Evolutionary conservation across 2,797 vertebrate species (phyloP), one percentile per base, ranked within the genome.

Genomic region (Neosilurus hyrtlii): DNA sequence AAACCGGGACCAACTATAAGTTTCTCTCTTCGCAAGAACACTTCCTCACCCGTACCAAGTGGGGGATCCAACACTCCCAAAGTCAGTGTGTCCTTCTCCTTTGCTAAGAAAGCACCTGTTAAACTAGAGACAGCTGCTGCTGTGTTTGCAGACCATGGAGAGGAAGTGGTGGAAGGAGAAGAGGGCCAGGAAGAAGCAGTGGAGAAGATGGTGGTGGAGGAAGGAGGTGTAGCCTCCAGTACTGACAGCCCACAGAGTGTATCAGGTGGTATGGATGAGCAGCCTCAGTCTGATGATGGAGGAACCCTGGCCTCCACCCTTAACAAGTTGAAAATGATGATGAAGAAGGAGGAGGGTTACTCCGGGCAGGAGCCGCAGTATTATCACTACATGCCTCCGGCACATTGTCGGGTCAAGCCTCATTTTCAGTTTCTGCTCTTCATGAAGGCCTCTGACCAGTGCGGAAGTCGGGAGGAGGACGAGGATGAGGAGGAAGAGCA

Each of bases 341-440:
- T 98, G 96, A 97, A 95, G 84, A 94, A 94, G 88, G 97, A 99
- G 82, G 98, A 99, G 82, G 97, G 96, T 82, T 92, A 94, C 26
- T 86, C 90, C 0, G 94, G 95, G 0, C 92, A 94, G 73, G 98
- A 99, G 86, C 97, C 97, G 0, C 93, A 99, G 79, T 99, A 99
- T 92, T 99, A 99, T 88, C 97, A 99, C 92, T 99, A 99, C 59
- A 91, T 97, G 82, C 98, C 98, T 37, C 98, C 98, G 4, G 96
- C 96, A 74, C 98, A 99, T 87, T 99, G 98, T 89, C 95, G 97
- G 83, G 98, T 99, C 1, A 99, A 99, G 79, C 98, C 98, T 9
- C 96, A 97, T 86, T 99, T 99, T 83, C 97, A 98, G 89, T 99
- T 99, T 89, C 91, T 99, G 82, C 94, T 99, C 12, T 99, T 99